A percentile compares a stretch with the other conserved stretches of the same genome.
Evolutionary conservation across 2,797 vertebrate genomes (phyloP).

Genomic region (Distichodus sexfasciatus): DNA sequence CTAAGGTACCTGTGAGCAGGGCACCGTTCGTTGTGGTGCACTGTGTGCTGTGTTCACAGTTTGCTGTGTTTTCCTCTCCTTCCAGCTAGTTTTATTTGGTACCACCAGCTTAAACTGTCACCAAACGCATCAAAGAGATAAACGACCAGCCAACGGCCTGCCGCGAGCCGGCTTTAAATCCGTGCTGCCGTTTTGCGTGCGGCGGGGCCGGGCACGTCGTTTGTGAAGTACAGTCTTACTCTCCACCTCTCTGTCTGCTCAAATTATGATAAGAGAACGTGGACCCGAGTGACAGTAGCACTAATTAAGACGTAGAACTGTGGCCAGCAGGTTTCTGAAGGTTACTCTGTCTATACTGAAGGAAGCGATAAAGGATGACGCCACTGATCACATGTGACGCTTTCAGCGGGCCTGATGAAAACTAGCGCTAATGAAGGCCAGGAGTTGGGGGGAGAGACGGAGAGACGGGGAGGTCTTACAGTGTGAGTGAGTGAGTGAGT

Average conservation of each 20-base stretch:
- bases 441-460: slow-evolving; percentile 51
- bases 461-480: slow-evolving; percentile 12
- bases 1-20: no score
- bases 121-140: no score
- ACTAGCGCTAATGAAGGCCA: slow-evolving; percentile 72
- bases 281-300: slow-evolving; percentile 59
- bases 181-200: no score
- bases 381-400: slow-evolving; percentile 74
- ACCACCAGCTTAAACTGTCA: no score
- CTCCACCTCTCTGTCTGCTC: slow-evolving; percentile 60
- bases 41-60: no score
- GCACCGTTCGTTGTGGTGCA: no score
- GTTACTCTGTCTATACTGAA: slow-evolving; percentile 68
- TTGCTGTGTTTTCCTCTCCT: no score
- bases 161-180: no score
- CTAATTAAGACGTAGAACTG: slow-evolving; percentile 76
- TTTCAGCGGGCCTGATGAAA: slow-evolving; percentile 71
- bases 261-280: slow-evolving; percentile 52
- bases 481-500: not conserved
- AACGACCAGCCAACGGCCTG: no score
- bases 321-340: slow-evolving; percentile 75
- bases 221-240: slow-evolving; percentile 38
- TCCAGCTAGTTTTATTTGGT: no score
- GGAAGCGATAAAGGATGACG: slow-evolving; percentile 73
- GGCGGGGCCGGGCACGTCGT: not conserved